Base-by-base conservation (phyloP, 2,888 invertebrate species). In the Timandra comae region DNA sequence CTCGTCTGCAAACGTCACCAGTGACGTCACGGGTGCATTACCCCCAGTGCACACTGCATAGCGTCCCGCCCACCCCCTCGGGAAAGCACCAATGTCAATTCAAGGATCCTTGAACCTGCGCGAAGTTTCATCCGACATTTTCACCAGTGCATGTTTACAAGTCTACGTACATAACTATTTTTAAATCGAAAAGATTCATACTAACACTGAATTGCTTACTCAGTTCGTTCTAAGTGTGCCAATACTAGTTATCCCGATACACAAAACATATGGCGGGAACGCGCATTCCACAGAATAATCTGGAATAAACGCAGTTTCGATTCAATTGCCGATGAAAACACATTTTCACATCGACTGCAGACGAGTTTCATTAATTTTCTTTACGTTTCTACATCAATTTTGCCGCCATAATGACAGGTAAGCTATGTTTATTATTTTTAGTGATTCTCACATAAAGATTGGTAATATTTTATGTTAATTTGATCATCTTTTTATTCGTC, bases 191-290 rank as follows among this genome's bases (percentile, higher is more conserved):
- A n/a, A n/a, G n/a, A n/a, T n/a, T n/a, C n/a, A n/a, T n/a, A n/a
- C n/a, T n/a, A n/a, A n/a, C 27, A 36, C 25, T 32, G 23, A n/a
- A n/a, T n/a, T 33, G 22, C 34, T 29, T 19, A 25, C 27, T 27
- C 24, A 35, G 32, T 33, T 37, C 22, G 40, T 50, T n/a, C n/a
- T n/a, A n/a, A n/a, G 44, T 42, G 48, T 57, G 63, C 65, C 60
- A 65, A 64, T 66, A 59, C 63, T 55, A 60, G 59, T 52, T 61
- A 68, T 63, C 55, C 59, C 59, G 52, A 49, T 49, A 61, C 55
- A 74, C 58, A 63, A 76, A 80, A 75, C 80, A 77, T 75, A 77
- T 77, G 79, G 70, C 71, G 56, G 56, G 59, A 56, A 58, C 61
- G 59, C 69, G 70, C 71, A 74, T 67, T 71, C 52, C 40, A 42